These are phyloP conservation scores for Caenorhabditis briggsae DNA, from an alignment of 1,140 invertebrate species.

Conservation along the genomic window DNA sequence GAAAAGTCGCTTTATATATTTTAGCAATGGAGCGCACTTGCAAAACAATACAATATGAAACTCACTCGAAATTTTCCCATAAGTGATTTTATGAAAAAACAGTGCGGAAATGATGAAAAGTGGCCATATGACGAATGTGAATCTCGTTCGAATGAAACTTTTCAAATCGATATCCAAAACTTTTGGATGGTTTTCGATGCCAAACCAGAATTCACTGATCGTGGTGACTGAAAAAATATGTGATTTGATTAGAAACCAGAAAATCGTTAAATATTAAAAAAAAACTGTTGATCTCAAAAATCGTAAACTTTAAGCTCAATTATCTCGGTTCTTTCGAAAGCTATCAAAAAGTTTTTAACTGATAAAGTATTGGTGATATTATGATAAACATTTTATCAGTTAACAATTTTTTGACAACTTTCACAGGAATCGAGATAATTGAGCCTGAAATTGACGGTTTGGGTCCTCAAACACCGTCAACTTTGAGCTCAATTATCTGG, in stretches of 20 bases:
- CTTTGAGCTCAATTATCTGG: too few species aligned
- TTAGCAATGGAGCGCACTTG: too few species aligned
- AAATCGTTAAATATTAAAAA: too few species aligned
- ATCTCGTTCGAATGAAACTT: conserved; percentile 31
- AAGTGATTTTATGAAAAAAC: not conserved
- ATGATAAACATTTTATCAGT: too few species aligned
- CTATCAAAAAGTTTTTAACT: not conserved
- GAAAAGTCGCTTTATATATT: too few species aligned
- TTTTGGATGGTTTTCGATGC: conserved; percentile 39
- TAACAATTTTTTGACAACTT: too few species aligned
- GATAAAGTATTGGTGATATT: too few species aligned
- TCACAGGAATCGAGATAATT: too few species aligned
- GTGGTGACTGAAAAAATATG: conserved; percentile 36
- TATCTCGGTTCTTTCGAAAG: not conserved
- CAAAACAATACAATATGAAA: not conserved
- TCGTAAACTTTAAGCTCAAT: not conserved
- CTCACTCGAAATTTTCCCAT: conserved; percentile 32
- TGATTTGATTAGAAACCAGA: too few species aligned
- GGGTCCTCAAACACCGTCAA: too few species aligned
- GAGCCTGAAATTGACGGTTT: too few species aligned
- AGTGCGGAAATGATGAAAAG: conserved; percentile 48
- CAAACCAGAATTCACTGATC: conserved; percentile 52
- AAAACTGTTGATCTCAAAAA: too few species aligned
- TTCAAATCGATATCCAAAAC: conserved; percentile 58
- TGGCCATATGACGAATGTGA: conserved; percentile 34